Conservation (phyloP, 2,888 invertebrate genomes). For the Gasteruption jaculator region DNA sequence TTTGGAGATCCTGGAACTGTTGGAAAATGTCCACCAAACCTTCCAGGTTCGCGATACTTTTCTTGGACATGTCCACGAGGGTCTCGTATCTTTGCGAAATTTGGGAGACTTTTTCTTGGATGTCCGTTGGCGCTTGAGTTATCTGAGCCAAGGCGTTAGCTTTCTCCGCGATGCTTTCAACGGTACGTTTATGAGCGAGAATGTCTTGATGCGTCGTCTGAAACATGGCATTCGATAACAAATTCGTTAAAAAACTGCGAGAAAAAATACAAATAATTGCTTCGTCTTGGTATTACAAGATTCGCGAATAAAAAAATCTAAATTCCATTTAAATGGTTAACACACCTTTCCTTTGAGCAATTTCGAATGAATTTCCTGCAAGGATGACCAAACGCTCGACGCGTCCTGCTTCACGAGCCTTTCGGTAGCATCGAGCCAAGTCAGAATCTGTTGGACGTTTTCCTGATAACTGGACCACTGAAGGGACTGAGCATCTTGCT, state of each 20-base stretch:
- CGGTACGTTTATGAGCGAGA: constrained; percentile 80
- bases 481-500: constrained; percentile 75
- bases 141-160: constrained; percentile 67
- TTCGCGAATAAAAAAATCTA: constrained; percentile 8
- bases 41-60: constrained; percentile 70
- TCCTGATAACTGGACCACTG: constrained; percentile 86
- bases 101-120: constrained; percentile 66
- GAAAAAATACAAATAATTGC: no score
- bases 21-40: constrained; percentile 75
- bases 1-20: constrained; percentile 81
- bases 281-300: no score
- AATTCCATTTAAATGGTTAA: no score
- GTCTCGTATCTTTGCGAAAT: constrained; percentile 74
- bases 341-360: constrained; percentile 72
- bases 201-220: constrained; percentile 83
- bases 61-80: constrained; percentile 63
- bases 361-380: constrained; percentile 81
- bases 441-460: constrained; percentile 72
- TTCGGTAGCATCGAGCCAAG: constrained; percentile 86
- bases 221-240: constrained; percentile 13
- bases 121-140: constrained; percentile 56
- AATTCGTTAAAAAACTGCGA: constrained; percentile 5
- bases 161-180: constrained; percentile 87
- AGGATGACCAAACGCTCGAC: constrained; percentile 67
- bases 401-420: constrained; percentile 70